Evolutionary conservation across 2,888 invertebrate species (phyloP).

Genomic region (Nomada goodeniana): DNA sequence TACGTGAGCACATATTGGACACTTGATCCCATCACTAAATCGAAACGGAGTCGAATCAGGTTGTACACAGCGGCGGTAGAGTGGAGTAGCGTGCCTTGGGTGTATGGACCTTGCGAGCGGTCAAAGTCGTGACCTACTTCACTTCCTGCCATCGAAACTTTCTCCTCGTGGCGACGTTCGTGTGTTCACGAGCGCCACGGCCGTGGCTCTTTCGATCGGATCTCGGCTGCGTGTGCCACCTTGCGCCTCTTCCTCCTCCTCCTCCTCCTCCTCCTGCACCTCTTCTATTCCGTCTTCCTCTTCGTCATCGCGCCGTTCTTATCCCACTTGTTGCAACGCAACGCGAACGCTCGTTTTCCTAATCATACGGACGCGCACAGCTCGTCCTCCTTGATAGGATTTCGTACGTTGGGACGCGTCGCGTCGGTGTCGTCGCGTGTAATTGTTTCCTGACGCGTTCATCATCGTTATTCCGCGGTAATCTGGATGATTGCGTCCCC

Average conservation of each 20-base stretch:
- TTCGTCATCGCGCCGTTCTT: not conserved
- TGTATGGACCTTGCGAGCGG: slow-evolving; percentile 84
- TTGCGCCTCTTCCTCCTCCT: not conserved
- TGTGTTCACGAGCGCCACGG: slow-evolving; percentile 57
- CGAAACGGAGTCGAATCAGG: slow-evolving; percentile 22
- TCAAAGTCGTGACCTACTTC: slow-evolving; percentile 84
- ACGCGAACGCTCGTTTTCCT: no score
- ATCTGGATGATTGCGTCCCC: slow-evolving; percentile 42
- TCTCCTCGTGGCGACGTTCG: slow-evolving; percentile 79
- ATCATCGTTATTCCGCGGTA: slow-evolving; percentile 39
- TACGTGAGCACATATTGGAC: no score
- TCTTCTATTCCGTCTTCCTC: not conserved
- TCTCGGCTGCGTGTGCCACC: slow-evolving; percentile 35
- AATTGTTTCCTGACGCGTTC: slow-evolving; percentile 41
- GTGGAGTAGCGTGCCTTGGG: slow-evolving; percentile 65
- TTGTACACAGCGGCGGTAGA: slow-evolving; percentile 19
- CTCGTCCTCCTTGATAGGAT: not conserved
- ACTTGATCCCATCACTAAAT: no score
- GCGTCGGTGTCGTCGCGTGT: slow-evolving; percentile 5
- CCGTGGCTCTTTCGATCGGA: slow-evolving; percentile 54
- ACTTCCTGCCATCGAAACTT: slow-evolving; percentile 82
- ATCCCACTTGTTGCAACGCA: not conserved
- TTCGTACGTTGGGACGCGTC: no score
- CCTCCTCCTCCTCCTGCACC: no score
- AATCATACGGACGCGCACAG: not conserved